A percentile compares a stretch with the other conserved stretches of the same genome.
phyloP scores from a whole-genome alignment of 2,113 vertebrate genomes.

The Charadrius vociferus region DNA sequence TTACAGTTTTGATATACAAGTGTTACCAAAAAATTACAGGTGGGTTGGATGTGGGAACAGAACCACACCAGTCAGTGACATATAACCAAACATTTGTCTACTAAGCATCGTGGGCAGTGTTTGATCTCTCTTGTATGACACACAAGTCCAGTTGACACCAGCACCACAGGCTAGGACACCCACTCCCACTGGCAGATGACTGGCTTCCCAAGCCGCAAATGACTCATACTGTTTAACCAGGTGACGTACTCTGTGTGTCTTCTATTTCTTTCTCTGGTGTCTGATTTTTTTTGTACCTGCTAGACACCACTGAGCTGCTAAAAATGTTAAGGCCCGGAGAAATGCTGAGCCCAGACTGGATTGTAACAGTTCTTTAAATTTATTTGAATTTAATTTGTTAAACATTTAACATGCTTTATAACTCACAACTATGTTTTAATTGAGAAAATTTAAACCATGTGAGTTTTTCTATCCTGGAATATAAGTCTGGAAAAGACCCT shows the following conservation, averaged over 20 bases:
- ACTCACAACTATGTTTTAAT: not conserved
- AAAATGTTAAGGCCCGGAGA: not conserved
- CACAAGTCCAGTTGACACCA: not conserved
- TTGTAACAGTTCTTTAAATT: not conserved
- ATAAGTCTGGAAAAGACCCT: not conserved
- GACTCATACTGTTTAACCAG: not conserved
- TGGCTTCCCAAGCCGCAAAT: not conserved
- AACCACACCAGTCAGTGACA: not conserved
- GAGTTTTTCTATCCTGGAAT: not conserved
- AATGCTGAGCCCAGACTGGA: not conserved
- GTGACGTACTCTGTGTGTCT: not conserved
- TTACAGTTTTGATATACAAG: not conserved
- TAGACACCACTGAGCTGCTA: not conserved
- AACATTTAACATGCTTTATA: not conserved
- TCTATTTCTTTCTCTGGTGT: not conserved
- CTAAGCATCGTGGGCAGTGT: no score
- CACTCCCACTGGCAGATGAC: not conserved
- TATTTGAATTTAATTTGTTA: not conserved
- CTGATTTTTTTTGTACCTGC: not conserved
- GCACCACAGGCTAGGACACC: not conserved
- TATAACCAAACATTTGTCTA: not conserved
- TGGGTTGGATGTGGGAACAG: not conserved
- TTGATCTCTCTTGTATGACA: not conserved
- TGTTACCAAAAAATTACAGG: not conserved
- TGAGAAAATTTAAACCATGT: not conserved